These are phyloP conservation scores for Drosophila lini DNA, from an alignment of 1,140 invertebrate genomes.

Conservation along the genomic window DNA sequence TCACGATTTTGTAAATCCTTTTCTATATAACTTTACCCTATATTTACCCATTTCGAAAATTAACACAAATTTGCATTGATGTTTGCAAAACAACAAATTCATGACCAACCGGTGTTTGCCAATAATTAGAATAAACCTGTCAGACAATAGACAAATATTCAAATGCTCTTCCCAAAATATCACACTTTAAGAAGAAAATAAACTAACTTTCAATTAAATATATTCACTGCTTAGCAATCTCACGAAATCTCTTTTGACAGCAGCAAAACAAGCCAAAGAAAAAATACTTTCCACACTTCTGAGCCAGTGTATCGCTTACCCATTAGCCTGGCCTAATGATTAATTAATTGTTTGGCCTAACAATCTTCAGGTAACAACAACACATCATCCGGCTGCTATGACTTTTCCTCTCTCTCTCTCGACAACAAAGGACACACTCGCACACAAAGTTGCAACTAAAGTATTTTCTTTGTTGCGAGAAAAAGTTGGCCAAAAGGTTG, in stretches of 20 bases:
- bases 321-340: constrained; percentile 54
- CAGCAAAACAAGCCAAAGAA: neutral
- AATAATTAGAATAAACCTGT: neutral
- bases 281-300: neutral
- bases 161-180: neutral
- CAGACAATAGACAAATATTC: neutral
- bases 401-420: constrained; percentile 7
- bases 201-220: no score
- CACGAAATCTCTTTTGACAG: neutral
- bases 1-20: no score
- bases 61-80: constrained; percentile 1
- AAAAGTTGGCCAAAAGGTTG: neutral
- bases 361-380: constrained; percentile 37
- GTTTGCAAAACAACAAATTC: no score
- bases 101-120: neutral
- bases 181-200: neutral
- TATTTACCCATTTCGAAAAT: neutral
- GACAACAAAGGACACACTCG: constrained; percentile 27
- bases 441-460: constrained; percentile 15
- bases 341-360: constrained; percentile 54
- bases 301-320: constrained; percentile 36
- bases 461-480: constrained; percentile 11
- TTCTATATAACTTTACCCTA: no score
- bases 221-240: no score
- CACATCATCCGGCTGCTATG: constrained; percentile 11